Percentiles rank a stretch among this genome's conserved stretches.
Conservation (phyloP, 2,888 invertebrate species). For the Tachystola acroxantha region DNA sequence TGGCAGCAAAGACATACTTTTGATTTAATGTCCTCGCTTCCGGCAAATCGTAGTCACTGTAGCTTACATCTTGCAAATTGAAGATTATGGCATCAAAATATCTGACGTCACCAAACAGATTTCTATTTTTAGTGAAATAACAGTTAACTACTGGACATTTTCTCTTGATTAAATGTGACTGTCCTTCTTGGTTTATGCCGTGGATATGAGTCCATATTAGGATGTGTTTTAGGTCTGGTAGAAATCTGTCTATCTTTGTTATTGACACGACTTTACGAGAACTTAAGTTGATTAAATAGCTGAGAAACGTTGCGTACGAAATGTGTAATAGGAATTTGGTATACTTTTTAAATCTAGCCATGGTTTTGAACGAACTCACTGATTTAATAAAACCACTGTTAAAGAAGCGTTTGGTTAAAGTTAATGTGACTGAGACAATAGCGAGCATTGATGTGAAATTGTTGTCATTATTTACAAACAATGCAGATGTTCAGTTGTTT, state of each 20-base stretch:
- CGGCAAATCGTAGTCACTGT: constrained; percentile 25
- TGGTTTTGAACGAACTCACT: too few relatives aligned
- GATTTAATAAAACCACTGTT: too few relatives aligned
- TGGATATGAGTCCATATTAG: constrained; percentile 48
- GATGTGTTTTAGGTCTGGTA: constrained; percentile 48
- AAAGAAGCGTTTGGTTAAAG: too few relatives aligned
- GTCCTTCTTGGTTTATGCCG: constrained; percentile 34
- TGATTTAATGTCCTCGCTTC: constrained; percentile 36
- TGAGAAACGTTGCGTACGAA: constrained; percentile 18
- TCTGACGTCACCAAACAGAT: constrained; percentile 37
- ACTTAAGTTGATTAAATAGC: constrained; percentile 21
- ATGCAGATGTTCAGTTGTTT: too few relatives aligned
- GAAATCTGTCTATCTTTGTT: constrained; percentile 34
- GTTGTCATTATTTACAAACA: not conserved
- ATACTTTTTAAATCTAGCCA: constrained; percentile 27
- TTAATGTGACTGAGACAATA: too few relatives aligned
- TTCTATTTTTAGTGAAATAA: constrained; percentile 47
- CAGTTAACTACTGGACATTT: constrained; percentile 46
- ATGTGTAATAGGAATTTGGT: constrained; percentile 27
- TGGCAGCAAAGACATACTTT: constrained; percentile 56
- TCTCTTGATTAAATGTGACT: constrained; percentile 31
- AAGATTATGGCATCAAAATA: constrained; percentile 60
- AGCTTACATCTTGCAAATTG: constrained; percentile 39
- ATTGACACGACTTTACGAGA: constrained; percentile 13
- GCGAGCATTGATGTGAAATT: not conserved